Conservation (phyloP, 64 coral and sea anemone genomes). For the Porites australiensis region DNA sequence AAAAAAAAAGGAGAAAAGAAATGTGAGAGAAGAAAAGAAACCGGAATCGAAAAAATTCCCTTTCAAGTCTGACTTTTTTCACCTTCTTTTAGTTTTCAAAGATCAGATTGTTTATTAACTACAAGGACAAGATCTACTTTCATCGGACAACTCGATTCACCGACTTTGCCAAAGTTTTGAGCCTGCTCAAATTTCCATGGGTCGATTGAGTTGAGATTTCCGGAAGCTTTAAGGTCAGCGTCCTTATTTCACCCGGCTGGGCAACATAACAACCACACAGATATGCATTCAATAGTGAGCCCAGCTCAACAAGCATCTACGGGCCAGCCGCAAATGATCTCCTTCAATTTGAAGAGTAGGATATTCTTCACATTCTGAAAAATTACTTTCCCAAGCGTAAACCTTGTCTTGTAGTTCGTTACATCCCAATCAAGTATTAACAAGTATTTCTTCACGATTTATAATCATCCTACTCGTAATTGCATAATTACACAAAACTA, state of each 20-base stretch:
- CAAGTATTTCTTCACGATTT: too few relatives aligned
- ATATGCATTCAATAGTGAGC: constrained; percentile 6
- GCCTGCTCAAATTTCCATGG: neutral
- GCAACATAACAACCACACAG: neutral
- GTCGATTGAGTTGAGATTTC: neutral
- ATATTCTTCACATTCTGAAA: neutral
- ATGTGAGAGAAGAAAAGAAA: too few relatives aligned
- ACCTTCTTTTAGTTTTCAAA: neutral
- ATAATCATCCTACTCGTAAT: too few relatives aligned
- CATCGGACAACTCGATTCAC: neutral
- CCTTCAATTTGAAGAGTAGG: too few relatives aligned
- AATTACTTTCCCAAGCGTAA: neutral
- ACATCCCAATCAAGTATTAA: too few relatives aligned
- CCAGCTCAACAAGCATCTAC: constrained; percentile 16
- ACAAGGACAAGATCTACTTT: neutral
- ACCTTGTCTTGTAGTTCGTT: neutral
- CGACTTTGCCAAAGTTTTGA: neutral
- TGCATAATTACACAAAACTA: too few relatives aligned
- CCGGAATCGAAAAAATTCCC: too few relatives aligned
- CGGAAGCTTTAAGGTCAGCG: too few relatives aligned
- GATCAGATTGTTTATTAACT: neutral
- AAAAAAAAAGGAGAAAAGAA: too few relatives aligned
- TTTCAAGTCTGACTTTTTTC: neutral
- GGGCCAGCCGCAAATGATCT: constrained; percentile 11
- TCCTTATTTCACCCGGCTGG: neutral